Evolutionary conservation across 53 echinoderm and acorn worm species (phyloP).

Genomic region (Pentamera pediparva): DNA sequence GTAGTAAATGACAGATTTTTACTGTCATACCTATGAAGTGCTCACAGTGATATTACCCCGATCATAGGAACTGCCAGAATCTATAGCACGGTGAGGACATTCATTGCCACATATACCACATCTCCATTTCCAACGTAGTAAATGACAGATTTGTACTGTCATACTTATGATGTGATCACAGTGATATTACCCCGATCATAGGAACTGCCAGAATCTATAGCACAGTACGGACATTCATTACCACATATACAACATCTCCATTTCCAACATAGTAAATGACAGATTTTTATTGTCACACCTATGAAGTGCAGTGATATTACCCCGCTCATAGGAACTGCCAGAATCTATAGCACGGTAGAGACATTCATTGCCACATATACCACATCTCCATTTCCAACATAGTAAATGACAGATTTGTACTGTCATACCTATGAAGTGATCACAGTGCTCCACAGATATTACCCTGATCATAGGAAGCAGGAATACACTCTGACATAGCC

Average conservation of each 20-base stretch:
- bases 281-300: not conserved
- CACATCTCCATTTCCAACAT: not conserved
- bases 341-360: constrained; percentile 80
- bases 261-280: not conserved
- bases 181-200: too few species aligned
- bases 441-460: too few species aligned
- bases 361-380: not conserved
- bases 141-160: not conserved
- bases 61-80: too few species aligned
- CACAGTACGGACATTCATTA: constrained; percentile 43
- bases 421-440: not conserved
- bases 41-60: not conserved
- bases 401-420: not conserved
- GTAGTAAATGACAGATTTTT: not conserved
- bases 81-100: constrained; percentile 62
- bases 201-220: constrained; percentile 86
- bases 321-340: too few species aligned
- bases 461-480: too few species aligned
- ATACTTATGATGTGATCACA: not conserved
- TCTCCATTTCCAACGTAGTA: not conserved
- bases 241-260: not conserved
- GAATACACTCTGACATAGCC: too few species aligned
- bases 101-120: not conserved
- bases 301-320: not conserved
- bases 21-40: not conserved